Base-by-base conservation (phyloP, 2,797 vertebrate species). In the Manis pentadactyla region DNA sequence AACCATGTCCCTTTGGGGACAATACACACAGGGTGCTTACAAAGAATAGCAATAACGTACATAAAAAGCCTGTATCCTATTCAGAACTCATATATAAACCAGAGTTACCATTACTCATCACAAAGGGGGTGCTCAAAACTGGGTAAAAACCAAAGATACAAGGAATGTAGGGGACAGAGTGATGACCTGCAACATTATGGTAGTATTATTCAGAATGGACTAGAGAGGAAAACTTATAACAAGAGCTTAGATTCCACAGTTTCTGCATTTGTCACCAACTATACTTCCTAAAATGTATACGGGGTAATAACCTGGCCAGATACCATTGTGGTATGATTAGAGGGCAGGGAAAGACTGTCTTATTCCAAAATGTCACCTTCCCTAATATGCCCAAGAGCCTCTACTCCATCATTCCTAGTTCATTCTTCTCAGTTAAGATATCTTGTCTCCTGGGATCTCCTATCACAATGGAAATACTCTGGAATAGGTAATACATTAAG, bases 401-500 rank as follows among this genome's bases (percentile, higher is more conserved):
- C 85, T 18, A 37, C 27, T 75, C 66, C 57, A 49, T 66, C 75
- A 75, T 84, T 57, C 66, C 42, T 57, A 88, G 57, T 37, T 96
- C 31, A 46, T 96, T 92, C 69, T 37, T 87, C 92, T 91, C 87
- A 63, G 69, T 66, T 73, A 87, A 71, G 74, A 66, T 64, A 37
- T 31, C 69, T 61, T 25, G 13, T 95, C 89, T 74, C 79, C 89
- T 21, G 89, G 73, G 94, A 66, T 61, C 37, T 7, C 46, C 74
- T 63, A 59, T 94, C 86, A 95, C 85, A 83, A n/a, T 53, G 79
- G 83, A 95, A 95, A 61, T 42, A 63, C 59, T 75, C 42, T 51
- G 69, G 82, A 92, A 90, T 37, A 87, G 13, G 37, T 82, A 86
- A 74, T 73, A 19, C 29, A 92, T 91, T 93, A 95, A 94, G 75